These are phyloP conservation scores for Mesocricetus auratus DNA, from an alignment of 2,113 vertebrate species.

Conservation along the genomic window DNA sequence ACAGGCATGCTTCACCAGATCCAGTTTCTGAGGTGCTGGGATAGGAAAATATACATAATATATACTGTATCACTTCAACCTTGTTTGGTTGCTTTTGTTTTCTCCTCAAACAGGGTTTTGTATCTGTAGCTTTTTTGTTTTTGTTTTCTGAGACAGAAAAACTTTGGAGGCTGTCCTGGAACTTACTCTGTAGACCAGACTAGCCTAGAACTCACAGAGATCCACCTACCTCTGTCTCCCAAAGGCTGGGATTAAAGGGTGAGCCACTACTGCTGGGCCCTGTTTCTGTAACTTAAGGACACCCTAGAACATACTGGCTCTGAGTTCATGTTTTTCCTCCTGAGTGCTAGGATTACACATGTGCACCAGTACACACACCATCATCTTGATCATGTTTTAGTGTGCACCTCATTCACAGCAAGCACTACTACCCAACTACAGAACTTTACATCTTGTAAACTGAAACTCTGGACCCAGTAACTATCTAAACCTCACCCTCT, in stretches of 20 bases:
- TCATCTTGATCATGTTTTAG: not conserved
- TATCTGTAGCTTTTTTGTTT: not conserved
- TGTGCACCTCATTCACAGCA: not conserved
- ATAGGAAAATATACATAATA: not conserved
- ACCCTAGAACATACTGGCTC: too few relatives aligned
- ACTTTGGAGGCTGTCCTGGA: too few relatives aligned
- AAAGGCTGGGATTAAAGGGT: too few relatives aligned
- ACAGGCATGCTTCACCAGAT: not conserved
- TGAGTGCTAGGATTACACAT: not conserved
- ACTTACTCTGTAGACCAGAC: too few relatives aligned
- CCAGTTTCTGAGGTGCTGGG: too few relatives aligned
- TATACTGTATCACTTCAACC: not conserved
- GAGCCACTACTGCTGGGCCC: too few relatives aligned
- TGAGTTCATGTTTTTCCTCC: not conserved
- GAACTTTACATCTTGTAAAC: conserved; percentile 1
- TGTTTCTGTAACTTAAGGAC: not conserved
- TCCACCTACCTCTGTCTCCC: too few relatives aligned
- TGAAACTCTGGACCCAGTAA: not conserved
- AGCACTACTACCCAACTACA: not conserved
- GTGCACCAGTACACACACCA: not conserved
- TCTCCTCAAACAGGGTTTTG: not conserved
- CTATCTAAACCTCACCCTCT: not conserved
- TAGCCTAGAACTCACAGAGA: too few relatives aligned
- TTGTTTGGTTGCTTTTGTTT: not conserved
- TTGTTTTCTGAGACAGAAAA: too few relatives aligned